Base-by-base conservation (phyloP, 2,113 vertebrate genomes). In the Microcebus murinus region DNA sequence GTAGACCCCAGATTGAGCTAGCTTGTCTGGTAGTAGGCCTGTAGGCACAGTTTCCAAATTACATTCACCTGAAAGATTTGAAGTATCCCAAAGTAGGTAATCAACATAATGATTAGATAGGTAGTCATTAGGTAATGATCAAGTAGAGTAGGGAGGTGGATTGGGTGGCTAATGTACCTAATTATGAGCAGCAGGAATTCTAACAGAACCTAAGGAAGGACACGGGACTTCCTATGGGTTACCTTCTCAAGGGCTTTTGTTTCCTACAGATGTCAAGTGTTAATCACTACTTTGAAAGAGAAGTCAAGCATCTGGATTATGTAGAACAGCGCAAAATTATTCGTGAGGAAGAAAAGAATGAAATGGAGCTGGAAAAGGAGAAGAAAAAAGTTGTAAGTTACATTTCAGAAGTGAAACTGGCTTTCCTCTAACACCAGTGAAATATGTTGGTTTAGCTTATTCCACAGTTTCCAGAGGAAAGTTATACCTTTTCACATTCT, bases 281-380 rank as follows among this genome's bases (percentile, higher is more conserved):
- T 86, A 98, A 95, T 77, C 89, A 98, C 91, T 99, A 99, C 97
- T 99, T 99, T 57, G 98, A 99, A 91, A 98, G 98, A 98, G 99
- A 99, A 98, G 98, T 99, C 96, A 98, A 98, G 21, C 98, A 98
- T 13, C 96, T 99, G 91, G 98, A 98, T 31, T 98, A 99, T n/a
- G 96, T 98, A 84, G 96, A 99, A 92, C 95, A 98, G 94, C 98
- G 98, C 73, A 94, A 96, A 50, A 96, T 98, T 52, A 89, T 97
- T 87, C 98, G 98, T 97, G 94, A 74, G 0, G 97, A 98, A 94
- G 95, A 98, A 77, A 98, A 98, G 97, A 98, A 0, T 88, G 90
- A 98, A 50, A 82, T 94, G 74, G 96, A 98, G 0, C 73, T 92
- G 39, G 98, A 99, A n/a, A 92, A 95, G 11, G 91, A 95, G 6